Evolutionary conservation across 2,113 vertebrate genomes (phyloP).

Genomic region (Charadrius vociferus): DNA sequence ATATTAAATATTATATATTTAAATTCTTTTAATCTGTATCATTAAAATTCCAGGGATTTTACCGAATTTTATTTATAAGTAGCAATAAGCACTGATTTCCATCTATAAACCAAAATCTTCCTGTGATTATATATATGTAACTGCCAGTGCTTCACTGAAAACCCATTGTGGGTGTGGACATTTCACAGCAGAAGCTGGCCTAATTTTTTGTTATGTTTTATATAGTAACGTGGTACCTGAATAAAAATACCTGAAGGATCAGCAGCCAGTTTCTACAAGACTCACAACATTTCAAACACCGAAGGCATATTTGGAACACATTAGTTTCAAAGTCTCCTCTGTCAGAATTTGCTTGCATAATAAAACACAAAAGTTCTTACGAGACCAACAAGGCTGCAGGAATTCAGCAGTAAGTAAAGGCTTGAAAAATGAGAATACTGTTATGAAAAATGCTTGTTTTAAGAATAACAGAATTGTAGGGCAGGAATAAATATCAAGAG

Average conservation of each 20-base stretch:
- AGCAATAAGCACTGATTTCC: neutral
- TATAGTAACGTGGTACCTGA: neutral
- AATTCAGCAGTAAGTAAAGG: conserved; percentile 1
- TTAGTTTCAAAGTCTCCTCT: conserved; percentile 55
- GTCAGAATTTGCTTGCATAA: conserved; percentile 48
- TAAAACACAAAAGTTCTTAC: neutral
- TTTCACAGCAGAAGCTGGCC: conserved; percentile 25
- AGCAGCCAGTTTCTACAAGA: conserved; percentile 45
- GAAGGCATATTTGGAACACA: conserved; percentile 52
- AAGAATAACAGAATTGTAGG: neutral
- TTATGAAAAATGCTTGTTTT: neutral
- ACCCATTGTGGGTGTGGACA: neutral
- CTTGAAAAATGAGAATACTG: neutral
- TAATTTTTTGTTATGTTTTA: conserved; percentile 17
- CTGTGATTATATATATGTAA: neutral
- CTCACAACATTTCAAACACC: conserved; percentile 41
- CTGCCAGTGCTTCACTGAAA: neutral
- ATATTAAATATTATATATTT: neutral
- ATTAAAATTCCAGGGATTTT: neutral
- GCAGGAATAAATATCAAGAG: neutral
- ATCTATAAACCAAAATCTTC: neutral
- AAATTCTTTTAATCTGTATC: neutral
- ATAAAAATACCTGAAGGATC: conserved; percentile 52
- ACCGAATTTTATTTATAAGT: neutral
- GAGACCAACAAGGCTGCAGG: neutral